phyloP scores from a whole-genome alignment of 2,113 vertebrate genomes.

The Callospermophilus lateralis region DNA sequence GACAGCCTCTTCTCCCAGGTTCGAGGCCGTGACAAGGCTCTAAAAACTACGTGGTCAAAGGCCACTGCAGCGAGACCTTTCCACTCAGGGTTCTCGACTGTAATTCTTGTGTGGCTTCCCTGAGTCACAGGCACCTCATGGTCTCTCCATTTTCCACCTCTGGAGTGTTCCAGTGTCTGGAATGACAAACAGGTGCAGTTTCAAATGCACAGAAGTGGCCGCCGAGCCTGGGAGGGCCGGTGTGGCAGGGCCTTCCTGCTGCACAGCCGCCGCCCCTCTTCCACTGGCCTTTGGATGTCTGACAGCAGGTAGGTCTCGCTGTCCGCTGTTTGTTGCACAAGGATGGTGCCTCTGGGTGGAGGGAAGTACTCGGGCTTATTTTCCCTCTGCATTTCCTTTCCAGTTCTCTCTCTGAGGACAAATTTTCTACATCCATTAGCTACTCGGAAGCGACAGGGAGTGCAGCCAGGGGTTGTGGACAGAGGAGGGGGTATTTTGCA shows the following conservation, averaged over 20 bases:
- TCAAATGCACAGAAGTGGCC: background rate
- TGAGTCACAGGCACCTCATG: background rate
- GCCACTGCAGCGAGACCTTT: rapidly evolving
- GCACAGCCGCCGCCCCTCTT: background rate
- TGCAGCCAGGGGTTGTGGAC: rapidly evolving
- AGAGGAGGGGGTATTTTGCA: rapidly evolving
- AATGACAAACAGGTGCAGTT: background rate
- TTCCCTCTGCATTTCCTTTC: background rate
- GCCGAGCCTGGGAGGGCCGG: background rate
- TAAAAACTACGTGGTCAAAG: no score
- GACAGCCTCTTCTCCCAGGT: background rate
- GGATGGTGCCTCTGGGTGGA: background rate
- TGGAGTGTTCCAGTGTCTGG: no score
- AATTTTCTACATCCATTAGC: background rate
- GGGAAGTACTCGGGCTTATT: background rate
- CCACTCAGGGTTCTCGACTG: no score
- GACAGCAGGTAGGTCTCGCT: background rate
- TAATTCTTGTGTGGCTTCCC: background rate
- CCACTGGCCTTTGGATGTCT: background rate
- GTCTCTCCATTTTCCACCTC: background rate
- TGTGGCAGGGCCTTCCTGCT: background rate
- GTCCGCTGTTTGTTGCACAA: background rate
- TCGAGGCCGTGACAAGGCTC: background rate
- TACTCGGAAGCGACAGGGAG: background rate
- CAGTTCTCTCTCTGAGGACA: background rate